Base-by-base conservation (phyloP, 2,113 vertebrate genomes). In the Cyanocitta stelleri region DNA sequence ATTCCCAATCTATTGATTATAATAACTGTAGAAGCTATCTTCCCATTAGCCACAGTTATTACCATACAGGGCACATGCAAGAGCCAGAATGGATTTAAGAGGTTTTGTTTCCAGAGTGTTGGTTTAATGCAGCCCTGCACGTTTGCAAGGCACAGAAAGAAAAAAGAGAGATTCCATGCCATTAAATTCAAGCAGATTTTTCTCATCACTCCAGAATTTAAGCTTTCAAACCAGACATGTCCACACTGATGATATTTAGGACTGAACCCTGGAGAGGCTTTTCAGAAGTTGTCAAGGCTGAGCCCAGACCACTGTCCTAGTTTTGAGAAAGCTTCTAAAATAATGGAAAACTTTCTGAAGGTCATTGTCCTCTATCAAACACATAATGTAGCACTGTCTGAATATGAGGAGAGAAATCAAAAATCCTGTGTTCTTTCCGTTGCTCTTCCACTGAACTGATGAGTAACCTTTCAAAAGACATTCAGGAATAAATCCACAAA, bases 381-480 rank as follows among this genome's bases (percentile, higher is more conserved):
- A 93, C 73, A 62, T 54, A 78, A 88, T 63, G 52, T 90, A 78
- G 44, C 26, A 14, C 37, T 96, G 49, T 85, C 69, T 85, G 80
- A 94, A 68, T 64, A 56, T 16, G 61, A 80, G 74, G 58, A 75
- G 9, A 66, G 64, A 86, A 95, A 68, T 84, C 9, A 88, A 73
- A 90, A 95, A 88, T 56, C 48, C 76, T 56, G 11, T 26, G 23
- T 75, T 91, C 84, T 88, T 92, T 95, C 91, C 71, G 35, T 72
- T 85, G 84, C 61, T 89, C 49, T 90, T 93, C 59, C 52, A 87
- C 64, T 8, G 9, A 90, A 84, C 93, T 68, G 79, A 80, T 78
- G 85, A 86, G 85, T 92, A 94, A 94, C 95, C 95, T 96, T 96
- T 91, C 35, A 80, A 96, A 94, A 96, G 87, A 67, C 90, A 84